Conservation (phyloP, 2,797 vertebrate species). For the Luscinia luscinia region DNA sequence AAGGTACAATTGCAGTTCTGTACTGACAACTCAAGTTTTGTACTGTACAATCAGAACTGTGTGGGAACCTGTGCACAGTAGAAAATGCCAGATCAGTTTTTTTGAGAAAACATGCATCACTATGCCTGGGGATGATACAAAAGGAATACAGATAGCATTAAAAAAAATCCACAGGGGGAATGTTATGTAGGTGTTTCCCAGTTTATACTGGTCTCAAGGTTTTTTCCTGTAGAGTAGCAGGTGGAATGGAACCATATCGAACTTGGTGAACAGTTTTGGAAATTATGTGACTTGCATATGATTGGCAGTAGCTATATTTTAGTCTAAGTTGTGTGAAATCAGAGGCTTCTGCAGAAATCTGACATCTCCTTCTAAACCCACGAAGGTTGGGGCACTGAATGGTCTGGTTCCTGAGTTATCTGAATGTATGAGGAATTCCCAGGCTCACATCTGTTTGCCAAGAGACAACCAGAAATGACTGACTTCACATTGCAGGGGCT, state of each 20-base stretch:
- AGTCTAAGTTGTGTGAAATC: constrained; percentile 42
- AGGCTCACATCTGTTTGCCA: constrained; percentile 68
- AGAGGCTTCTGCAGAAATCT: constrained; percentile 51
- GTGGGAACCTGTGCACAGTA: background rate
- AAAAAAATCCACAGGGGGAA: background rate
- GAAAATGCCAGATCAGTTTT: background rate
- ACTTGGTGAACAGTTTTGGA: background rate
- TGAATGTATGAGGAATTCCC: constrained; percentile 60
- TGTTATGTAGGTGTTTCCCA: background rate
- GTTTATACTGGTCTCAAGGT: background rate
- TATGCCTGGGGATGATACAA: background rate
- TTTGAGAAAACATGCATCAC: background rate
- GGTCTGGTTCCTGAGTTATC: constrained; percentile 51
- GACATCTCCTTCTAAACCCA: constrained; percentile 39
- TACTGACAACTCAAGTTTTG: background rate
- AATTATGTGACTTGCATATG: background rate
- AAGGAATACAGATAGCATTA: background rate
- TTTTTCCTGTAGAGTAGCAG: background rate
- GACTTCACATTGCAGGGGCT: constrained; percentile 18
- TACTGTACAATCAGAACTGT: background rate
- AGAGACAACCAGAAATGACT: constrained; percentile 48
- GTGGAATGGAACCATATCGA: background rate
- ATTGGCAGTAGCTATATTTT: background rate
- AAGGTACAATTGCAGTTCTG: background rate
- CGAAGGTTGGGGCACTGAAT: background rate